Conservation (phyloP, 2,888 invertebrate species). For the Eupithecia subfuscata region DNA sequence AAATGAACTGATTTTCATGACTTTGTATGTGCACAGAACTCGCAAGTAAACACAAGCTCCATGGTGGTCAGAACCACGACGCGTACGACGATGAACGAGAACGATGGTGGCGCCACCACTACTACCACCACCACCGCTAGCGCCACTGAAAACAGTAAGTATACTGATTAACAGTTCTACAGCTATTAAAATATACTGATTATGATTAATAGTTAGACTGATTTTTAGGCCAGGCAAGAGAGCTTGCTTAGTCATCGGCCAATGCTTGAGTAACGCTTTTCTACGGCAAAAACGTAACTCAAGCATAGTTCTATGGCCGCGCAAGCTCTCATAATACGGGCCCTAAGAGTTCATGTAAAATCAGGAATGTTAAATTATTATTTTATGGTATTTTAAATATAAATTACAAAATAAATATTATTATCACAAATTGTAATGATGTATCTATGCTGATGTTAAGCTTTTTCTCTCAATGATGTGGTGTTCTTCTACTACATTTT, state of each 20-base stretch:
- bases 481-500: no score
- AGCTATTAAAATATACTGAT: no score
- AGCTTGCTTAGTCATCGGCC: neutral
- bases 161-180: constrained; percentile 4
- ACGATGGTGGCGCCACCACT: constrained; percentile 60
- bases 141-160: constrained; percentile 83
- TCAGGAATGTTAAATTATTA: neutral
- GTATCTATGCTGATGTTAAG: neutral
- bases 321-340: neutral
- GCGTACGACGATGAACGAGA: constrained; percentile 82
- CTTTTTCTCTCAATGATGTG: no score
- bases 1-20: no score
- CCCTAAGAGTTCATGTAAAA: neutral
- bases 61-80: constrained; percentile 86
- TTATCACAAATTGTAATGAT: neutral
- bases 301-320: neutral
- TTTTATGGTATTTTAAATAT: neutral
- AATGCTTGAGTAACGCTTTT: neutral
- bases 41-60: constrained; percentile 81
- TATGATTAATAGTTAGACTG: neutral
- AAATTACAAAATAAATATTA: neutral
- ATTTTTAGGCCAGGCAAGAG: no score
- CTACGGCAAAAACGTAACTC: neutral
- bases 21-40: constrained; percentile 60
- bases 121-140: constrained; percentile 66